Base-by-base conservation (phyloP, 2,888 invertebrate species). In the Aethes cnicana region DNA sequence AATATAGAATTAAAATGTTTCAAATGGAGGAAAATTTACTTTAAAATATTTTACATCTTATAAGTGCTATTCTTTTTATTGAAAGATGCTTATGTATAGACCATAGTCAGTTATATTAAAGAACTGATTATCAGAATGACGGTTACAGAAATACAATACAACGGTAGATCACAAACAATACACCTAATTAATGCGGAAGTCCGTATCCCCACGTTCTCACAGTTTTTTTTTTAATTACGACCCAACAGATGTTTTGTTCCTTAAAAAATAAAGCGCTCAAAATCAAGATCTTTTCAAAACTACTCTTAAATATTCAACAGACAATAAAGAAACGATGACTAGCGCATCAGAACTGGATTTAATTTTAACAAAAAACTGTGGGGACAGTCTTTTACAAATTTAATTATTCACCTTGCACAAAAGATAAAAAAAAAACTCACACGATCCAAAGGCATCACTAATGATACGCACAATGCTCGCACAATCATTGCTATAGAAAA, bases 261-360 rank as follows among this genome's bases (percentile, higher is more conserved):
- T 63, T 65, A 70, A 74, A 77, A 81, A 77, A 77, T 69, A 77
- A 80, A 72, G 69, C 69, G 69, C 68, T 73, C 67, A 66, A 70
- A 76, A 77, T 77, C 71, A 71, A 66, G 72, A 56, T 58, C 69
- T 55, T 65, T 74, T 74, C 57, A 77, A 75, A 74, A 63, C 61
- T 59, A 70, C 57, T 63, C 61, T 68, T 77, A 75, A 84, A 82
- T 84, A 87, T 81, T 80, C 82, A 77, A 68, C 71, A 74, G 78
- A 78, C 74, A 79, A 77, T 52, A 32, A 81, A 82, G 78, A 69
- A 69, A 79, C 69, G 77, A 86, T 84, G 88, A 84, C 83, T 79
- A 56, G 71, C 75, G 77, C 83, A 85, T 74, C 77, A 76, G 78
- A 89, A 88, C 87, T 82, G 82, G 88, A 82, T 84, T 84, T 81